Evolutionary conservation across 2,113 vertebrate species (phyloP).

Genomic region (Cynoglossus semilaevis): DNA sequence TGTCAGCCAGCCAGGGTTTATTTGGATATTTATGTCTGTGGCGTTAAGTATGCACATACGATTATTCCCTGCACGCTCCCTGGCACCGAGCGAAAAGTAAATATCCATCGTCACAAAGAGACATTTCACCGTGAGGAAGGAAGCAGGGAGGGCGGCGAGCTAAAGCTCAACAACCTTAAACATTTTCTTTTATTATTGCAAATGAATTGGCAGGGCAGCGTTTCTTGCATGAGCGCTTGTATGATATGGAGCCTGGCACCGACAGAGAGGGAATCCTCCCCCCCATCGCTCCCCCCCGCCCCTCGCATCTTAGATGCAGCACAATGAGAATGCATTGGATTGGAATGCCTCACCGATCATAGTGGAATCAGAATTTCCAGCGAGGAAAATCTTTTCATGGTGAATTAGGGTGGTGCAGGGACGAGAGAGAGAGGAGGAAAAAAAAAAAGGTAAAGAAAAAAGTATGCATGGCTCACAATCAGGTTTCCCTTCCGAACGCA

Average conservation of each 20-base stretch:
- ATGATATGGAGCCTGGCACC: slow-evolving; percentile 89
- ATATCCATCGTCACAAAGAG: slow-evolving; percentile 63
- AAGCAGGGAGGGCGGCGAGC: slow-evolving; percentile 14
- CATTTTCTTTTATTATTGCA: slow-evolving; percentile 73
- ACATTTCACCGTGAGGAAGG: slow-evolving; percentile 49
- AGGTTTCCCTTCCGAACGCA: slow-evolving; percentile 82
- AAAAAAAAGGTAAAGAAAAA: slow-evolving; percentile 44
- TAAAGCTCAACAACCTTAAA: slow-evolving; percentile 55
- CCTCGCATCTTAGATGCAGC: slow-evolving; percentile 84
- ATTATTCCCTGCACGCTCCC: slow-evolving; percentile 55
- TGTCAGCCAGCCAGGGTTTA: slow-evolving; percentile 23
- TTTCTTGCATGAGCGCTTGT: slow-evolving; percentile 94
- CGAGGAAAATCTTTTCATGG: slow-evolving; percentile 99
- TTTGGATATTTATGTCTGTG: slow-evolving; percentile 59
- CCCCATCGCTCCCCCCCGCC: slow-evolving; percentile 11
- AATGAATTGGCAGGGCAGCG: slow-evolving; percentile 85
- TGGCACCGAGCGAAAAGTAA: slow-evolving; percentile 56
- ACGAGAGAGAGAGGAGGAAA: slow-evolving; percentile 63
- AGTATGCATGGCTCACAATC: slow-evolving; percentile 90
- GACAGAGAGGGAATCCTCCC: slow-evolving; percentile 81
- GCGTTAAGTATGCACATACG: slow-evolving; percentile 61
- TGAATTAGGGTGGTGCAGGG: slow-evolving; percentile 95
- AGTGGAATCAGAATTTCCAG: slow-evolving; percentile 99
- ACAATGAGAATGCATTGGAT: slow-evolving; percentile 98
- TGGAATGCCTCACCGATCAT: slow-evolving; percentile 99